These are phyloP conservation scores for Cheilosia scutellata DNA, from an alignment of 2,888 invertebrate species.

Conservation along the genomic window DNA sequence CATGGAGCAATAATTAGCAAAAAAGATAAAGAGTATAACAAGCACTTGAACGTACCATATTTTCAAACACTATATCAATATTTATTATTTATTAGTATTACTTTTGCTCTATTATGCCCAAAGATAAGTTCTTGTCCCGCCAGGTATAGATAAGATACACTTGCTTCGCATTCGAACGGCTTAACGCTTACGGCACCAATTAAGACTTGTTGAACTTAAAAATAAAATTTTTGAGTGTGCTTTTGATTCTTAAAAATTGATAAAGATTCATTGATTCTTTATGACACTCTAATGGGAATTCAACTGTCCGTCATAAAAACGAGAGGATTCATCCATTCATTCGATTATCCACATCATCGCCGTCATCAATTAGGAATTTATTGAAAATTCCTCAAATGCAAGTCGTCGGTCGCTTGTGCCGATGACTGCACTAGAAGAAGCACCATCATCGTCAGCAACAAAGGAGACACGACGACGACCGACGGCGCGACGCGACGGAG, in stretches of 20 bases:
- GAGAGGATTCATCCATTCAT: background rate
- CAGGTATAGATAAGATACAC: slow-evolving; percentile 29
- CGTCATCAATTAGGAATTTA: slow-evolving; percentile 54
- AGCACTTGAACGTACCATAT: slow-evolving; percentile 11
- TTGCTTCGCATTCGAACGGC: slow-evolving; percentile 34
- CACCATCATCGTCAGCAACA: background rate
- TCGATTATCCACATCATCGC: slow-evolving; percentile 7
- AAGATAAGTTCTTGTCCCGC: slow-evolving; percentile 29
- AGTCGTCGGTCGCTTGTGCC: background rate
- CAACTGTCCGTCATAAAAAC: slow-evolving; percentile 3
- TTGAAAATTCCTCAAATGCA: slow-evolving; percentile 54
- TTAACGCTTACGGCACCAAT: slow-evolving; percentile 35
- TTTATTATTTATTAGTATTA: slow-evolving; percentile 32
- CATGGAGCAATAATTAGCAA: slow-evolving; percentile 4
- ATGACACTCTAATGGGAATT: background rate
- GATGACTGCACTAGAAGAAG: slow-evolving; percentile 21
- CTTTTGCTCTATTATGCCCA: slow-evolving; percentile 14
- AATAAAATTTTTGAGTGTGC: background rate
- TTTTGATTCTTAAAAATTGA: slow-evolving; percentile 7
- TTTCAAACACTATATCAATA: slow-evolving; percentile 31
- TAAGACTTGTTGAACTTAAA: slow-evolving; percentile 34
- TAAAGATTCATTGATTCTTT: slow-evolving; percentile 25
- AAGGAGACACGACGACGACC: background rate
- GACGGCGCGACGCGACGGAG: background rate
- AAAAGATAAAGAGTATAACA: background rate